Base-by-base conservation (phyloP, 2,113 vertebrate species). In the Phalacrocorax carbo region DNA sequence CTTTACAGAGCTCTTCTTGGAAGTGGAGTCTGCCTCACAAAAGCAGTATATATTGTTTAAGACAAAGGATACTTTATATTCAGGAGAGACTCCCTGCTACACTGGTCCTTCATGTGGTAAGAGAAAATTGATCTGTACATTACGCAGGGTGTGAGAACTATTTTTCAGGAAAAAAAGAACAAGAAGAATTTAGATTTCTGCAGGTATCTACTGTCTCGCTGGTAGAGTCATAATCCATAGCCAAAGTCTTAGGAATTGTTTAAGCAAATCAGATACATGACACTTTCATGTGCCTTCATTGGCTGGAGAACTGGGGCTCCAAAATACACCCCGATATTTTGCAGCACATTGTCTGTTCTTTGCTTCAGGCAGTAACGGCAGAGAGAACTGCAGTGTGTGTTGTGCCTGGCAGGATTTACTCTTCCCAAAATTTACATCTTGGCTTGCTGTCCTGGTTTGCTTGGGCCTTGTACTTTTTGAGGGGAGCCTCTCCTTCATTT, bases 381-480 rank as follows among this genome's bases (percentile, higher is more conserved):
- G 51, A 44, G 96, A 95, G 82, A 86, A 95, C 7, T 93, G 76
- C 20, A 94, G 7, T 58, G 77, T 44, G 85, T 95, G 95, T 96
- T 94, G 77, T 60, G 76, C 76, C 57, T 94, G 83, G 75, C 49
- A 82, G 58, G 61, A 82, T 86, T 60, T 84, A 61, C 90, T 97
- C 36, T 94, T 82, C 62, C 70, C 92, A 82, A 92, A 76, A 86
- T 87, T 81, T 72, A 66, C 69, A 82, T 95, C 96, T 69, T 94
- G 87, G 66, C 94, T 97, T 65, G 96, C 92, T 89, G 92, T 95
- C 86, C 92, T 92, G 46, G 88, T 98, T 84, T 73, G 83, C 25
- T 58, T 57, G 48, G 71, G 51, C 73, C 78, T 95, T 81, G 87
- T 72, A 40, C 57, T 88, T 80, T 94, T 95, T 66, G 89, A 84